Base-by-base conservation (phyloP, 92 coral and sea anemone species). In the Desmophyllum pertusum region DNA sequence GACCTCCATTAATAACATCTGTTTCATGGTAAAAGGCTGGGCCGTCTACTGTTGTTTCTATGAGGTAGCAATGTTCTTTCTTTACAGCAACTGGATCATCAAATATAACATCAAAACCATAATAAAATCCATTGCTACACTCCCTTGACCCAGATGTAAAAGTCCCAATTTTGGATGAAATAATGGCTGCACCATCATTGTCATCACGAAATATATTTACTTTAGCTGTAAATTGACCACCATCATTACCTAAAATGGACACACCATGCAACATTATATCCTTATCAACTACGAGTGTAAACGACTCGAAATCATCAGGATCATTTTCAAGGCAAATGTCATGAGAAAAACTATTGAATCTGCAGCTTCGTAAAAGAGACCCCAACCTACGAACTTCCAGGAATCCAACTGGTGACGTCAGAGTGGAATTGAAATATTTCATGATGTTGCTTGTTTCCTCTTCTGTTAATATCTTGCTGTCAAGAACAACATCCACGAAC, bases 381-480 rank as follows among this genome's bases (percentile, higher is more conserved):
- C 43, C 72, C n/a, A 33, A 23, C 19, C 72, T 67, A 33, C 35
- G 42, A 35, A 21, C 18, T 11, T 67, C 25, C 42, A 6, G 27
- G 37, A 67, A 67, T 33, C 72, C 72, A 67, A 17, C 39, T 33
- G 37, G 29, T 35, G 43, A n/a, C 8, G 41, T 17, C 25, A 67
- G 42, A 35, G n/a, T 36, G 42, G 72, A 21, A 36, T 19, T 21
- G 1, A 21, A 23, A 45, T 35, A 41, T 42, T 48, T 41, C 23
- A 43, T 25, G 30, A 70, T 7, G 51, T 70, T 15, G 0, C 17
- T 38, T 19, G 75, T 39, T 30, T 74, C 78, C 27, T 74, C 41
- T 52, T 48, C 59, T 30, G 78, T 74, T 74, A 74, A 10, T 18
- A 46, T 29, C 9, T 74, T 46, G 63, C n/a, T 74, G 21, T 33